Evolutionary conservation across 2,888 invertebrate species (phyloP).

Genomic region (Pasiphila rectangulata): DNA sequence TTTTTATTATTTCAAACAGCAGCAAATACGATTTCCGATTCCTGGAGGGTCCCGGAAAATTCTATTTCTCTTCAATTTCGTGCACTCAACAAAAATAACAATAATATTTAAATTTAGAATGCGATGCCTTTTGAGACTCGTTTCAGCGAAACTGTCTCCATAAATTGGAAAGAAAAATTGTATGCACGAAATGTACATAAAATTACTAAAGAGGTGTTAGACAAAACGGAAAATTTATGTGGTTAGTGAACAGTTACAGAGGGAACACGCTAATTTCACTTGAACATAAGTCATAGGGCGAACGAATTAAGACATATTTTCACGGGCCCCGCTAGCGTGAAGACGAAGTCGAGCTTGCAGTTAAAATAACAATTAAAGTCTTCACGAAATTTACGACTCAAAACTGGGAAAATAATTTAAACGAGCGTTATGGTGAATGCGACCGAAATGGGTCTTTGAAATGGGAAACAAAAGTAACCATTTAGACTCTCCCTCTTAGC

Average conservation of each 20-base stretch:
- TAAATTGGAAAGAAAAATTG: constrained; percentile 12
- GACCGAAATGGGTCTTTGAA: constrained; percentile 68
- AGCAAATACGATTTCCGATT: constrained; percentile 59
- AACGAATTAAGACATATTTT: constrained; percentile 79
- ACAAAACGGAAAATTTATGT: constrained; percentile 50
- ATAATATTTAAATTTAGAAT: constrained; percentile 76
- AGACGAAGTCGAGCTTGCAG: constrained; percentile 76
- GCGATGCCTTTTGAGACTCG: constrained; percentile 54
- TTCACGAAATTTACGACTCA: constrained; percentile 76
- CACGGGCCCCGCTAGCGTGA: constrained; percentile 55
- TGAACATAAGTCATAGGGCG: constrained; percentile 75
- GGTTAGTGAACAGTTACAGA: constrained; percentile 40
- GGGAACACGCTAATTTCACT: constrained; percentile 59
- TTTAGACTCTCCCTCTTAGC: constrained; percentile 55
- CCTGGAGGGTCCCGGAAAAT: constrained; percentile 65
- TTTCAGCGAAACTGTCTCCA: constrained; percentile 22
- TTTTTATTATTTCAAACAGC: constrained; percentile 48
- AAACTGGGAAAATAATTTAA: constrained; percentile 78
- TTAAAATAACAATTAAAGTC: constrained; percentile 82
- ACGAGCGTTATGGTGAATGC: constrained; percentile 62
- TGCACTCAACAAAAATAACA: constrained; percentile 77
- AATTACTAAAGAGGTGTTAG: constrained; percentile 42
- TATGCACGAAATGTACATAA: constrained; percentile 28
- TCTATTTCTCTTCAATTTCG: constrained; percentile 78
- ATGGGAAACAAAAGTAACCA: constrained; percentile 71